A percentile compares a stretch with the other conserved stretches of the same genome.
Conservation (phyloP, 2,888 invertebrate species). For the Conistra vaccinii region DNA sequence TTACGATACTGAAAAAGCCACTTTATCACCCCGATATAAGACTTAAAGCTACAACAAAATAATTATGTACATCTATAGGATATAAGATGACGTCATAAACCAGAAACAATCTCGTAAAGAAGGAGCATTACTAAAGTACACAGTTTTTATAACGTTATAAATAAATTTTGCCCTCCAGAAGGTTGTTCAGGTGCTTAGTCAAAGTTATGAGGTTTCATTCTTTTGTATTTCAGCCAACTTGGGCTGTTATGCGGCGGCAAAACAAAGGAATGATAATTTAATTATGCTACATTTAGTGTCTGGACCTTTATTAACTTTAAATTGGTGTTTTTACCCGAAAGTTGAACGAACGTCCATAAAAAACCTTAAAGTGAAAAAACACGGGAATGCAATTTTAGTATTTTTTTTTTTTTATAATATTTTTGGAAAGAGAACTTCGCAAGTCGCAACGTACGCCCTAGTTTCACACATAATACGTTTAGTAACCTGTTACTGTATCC, state of each 20-base stretch:
- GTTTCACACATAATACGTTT: too few relatives aligned
- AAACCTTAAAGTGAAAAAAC: too few relatives aligned
- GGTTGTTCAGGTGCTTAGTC: slow-evolving; percentile 37
- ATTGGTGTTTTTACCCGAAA: background rate
- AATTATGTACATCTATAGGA: slow-evolving; percentile 53
- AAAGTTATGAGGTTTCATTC: slow-evolving; percentile 17
- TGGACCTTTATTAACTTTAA: slow-evolving; percentile 4
- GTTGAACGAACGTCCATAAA: background rate
- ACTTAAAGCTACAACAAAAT: slow-evolving; percentile 55
- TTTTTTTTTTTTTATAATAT: too few relatives aligned
- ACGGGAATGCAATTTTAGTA: too few relatives aligned
- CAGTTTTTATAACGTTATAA: slow-evolving; percentile 61
- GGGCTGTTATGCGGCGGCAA: background rate
- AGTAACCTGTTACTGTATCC: too few relatives aligned
- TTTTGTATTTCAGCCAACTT: slow-evolving; percentile 6
- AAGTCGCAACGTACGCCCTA: too few relatives aligned
- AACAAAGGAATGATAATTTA: slow-evolving; percentile 9
- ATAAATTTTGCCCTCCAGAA: slow-evolving; percentile 59
- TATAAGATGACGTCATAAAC: slow-evolving; percentile 69
- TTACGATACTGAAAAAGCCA: slow-evolving; percentile 61
- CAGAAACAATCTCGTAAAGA: slow-evolving; percentile 75
- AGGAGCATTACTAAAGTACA: slow-evolving; percentile 57
- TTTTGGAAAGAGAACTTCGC: too few relatives aligned
- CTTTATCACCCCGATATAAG: slow-evolving; percentile 64
- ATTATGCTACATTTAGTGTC: slow-evolving; percentile 14